Evolutionary conservation across 2,113 vertebrate species (phyloP).

Genomic region (Pangasianodon hypophthalmus): DNA sequence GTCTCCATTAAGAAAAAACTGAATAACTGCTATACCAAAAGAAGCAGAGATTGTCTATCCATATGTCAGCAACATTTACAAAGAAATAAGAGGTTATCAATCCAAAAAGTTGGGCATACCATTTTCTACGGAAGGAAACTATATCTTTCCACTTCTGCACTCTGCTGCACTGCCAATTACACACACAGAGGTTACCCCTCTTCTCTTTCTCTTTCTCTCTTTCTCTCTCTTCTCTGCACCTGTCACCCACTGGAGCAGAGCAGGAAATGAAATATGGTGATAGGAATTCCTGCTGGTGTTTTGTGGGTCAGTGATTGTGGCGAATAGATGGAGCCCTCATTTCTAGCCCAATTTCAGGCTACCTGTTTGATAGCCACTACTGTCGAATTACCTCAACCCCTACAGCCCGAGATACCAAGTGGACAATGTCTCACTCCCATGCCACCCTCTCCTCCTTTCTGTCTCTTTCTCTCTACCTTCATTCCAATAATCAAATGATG

Average conservation of each 20-base stretch:
- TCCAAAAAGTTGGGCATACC: not conserved
- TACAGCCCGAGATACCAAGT: not conserved
- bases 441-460: not conserved
- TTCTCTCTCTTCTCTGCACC: constrained; percentile 52
- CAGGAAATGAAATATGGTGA: constrained; percentile 67
- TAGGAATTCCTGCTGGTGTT: constrained; percentile 64
- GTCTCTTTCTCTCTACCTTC: not conserved
- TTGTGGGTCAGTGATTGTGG: constrained; percentile 66
- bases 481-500: not conserved
- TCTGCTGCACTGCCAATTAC: constrained; percentile 43
- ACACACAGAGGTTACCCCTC: not conserved
- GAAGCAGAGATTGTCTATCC: not conserved
- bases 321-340: constrained; percentile 35
- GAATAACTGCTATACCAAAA: not conserved
- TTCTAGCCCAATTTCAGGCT: constrained; percentile 44
- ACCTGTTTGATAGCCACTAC: constrained; percentile 31
- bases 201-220: not conserved
- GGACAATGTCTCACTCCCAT: not conserved
- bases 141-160: constrained; percentile 12
- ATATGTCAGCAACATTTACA: not conserved
- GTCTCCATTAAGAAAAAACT: not conserved
- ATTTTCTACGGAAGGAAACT: not conserved
- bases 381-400: constrained; percentile 8
- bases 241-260: constrained; percentile 65
- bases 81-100: constrained; percentile 14